Evolutionary conservation across 2,888 invertebrate species (phyloP).

Genomic region (Maniola hyperantus): DNA sequence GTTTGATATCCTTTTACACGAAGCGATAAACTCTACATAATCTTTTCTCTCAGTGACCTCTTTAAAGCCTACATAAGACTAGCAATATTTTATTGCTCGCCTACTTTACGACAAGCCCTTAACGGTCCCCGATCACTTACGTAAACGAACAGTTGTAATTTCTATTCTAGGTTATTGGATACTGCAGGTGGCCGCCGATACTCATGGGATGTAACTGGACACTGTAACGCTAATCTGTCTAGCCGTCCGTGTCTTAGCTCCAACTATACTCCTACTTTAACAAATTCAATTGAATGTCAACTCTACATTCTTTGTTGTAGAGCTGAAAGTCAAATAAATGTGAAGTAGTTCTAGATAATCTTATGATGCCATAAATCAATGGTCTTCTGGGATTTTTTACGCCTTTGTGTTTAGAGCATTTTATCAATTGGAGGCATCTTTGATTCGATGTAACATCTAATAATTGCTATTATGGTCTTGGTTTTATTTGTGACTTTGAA

Average conservation of each 20-base stretch:
- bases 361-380: slow-evolving; percentile 22
- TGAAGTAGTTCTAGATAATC: slow-evolving; percentile 13
- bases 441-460: background rate
- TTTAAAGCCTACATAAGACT: background rate
- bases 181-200: slow-evolving; percentile 63
- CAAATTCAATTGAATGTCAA: slow-evolving; percentile 27
- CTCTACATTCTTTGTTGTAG: slow-evolving; percentile 3
- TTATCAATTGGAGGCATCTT: slow-evolving; percentile 18
- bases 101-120: slow-evolving; percentile 13
- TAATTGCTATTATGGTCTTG: slow-evolving; percentile 11
- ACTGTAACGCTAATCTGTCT: slow-evolving; percentile 53
- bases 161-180: slow-evolving; percentile 57
- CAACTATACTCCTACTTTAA: slow-evolving; percentile 21
- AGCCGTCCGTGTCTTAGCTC: slow-evolving; percentile 55
- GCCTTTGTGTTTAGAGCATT: slow-evolving; percentile 3
- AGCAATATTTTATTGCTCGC: background rate
- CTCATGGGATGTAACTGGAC: slow-evolving; percentile 70
- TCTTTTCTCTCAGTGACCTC: background rate
- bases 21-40: background rate
- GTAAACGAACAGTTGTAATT: slow-evolving; percentile 31
- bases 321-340: slow-evolving; percentile 2
- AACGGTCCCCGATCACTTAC: slow-evolving; percentile 19
- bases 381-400: slow-evolving; percentile 23
- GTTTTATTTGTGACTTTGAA: background rate
- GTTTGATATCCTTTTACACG: no score